These are phyloP conservation scores for Syndactyla subalaris DNA, from an alignment of 2,797 vertebrate genomes.

Conservation along the genomic window DNA sequence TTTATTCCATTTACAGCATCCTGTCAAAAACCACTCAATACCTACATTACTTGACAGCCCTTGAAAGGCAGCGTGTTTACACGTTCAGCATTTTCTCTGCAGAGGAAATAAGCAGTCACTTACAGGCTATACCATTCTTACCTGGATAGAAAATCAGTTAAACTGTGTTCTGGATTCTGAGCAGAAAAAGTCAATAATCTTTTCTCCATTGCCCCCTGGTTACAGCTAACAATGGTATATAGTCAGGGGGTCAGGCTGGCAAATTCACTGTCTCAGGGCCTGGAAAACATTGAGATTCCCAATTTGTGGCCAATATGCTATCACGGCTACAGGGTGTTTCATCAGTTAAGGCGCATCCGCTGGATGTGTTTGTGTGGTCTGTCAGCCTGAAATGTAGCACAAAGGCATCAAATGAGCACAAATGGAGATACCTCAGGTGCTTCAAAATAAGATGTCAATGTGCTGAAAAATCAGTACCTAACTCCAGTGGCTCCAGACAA, in stretches of 20 bases:
- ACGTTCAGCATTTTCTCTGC: not conserved
- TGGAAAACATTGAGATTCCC: not conserved
- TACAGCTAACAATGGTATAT: not conserved
- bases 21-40: slow-evolving; percentile 29
- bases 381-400: not conserved
- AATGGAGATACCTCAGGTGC: slow-evolving; percentile 30
- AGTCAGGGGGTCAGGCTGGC: not conserved
- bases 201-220: not conserved
- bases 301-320: not conserved
- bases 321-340: not conserved
- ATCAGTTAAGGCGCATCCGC: not conserved
- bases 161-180: not conserved
- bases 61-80: not conserved
- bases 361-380: not conserved
- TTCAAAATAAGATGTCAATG: slow-evolving; percentile 38
- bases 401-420: not conserved
- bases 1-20: slow-evolving; percentile 30
- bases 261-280: not conserved
- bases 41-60: not conserved
- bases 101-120: slow-evolving; percentile 24
- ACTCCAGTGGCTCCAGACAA: not conserved
- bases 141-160: slow-evolving; percentile 7
- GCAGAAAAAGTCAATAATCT: not conserved
- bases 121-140: not conserved
- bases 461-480: slow-evolving; percentile 34